Evolutionary conservation across 2,797 vertebrate genomes (phyloP), one percentile per base, ranked within the genome.

Genomic region (Siniperca scherzeri): DNA sequence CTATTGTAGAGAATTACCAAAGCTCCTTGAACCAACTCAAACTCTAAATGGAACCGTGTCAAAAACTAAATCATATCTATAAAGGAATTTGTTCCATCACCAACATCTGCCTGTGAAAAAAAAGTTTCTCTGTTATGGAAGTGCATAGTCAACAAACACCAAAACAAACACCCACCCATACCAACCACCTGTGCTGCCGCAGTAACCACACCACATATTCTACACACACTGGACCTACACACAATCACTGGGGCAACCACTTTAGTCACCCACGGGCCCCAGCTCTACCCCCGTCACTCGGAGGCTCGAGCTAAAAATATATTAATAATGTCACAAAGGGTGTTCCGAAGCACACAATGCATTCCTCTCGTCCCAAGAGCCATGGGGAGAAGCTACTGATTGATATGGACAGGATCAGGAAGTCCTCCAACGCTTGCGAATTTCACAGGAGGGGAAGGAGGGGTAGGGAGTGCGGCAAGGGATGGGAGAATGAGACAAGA

Each of bases 271-370:
- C 84, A n/a, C 55, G 33, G 79, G 84, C 83, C 92, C 82, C 84
- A 66, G 50, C 77, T 56, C 84, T 68, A 76, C 88, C 88, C 76
- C 77, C 69, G 77, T 79, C 73, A 73, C 87, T 89, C 50, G 0
- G 57, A 86, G 89, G 89, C 91, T 91, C 36, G 65, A 70, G 80
- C 90, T 94, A 92, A 95, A 95, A 95, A 94, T 93, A 94, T 92
- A 95, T 95, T 88, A 94, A 95, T 95, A 95, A 93, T 91, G 86
- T 83, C 92, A 94, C 93, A 93, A 95, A 94, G 90, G 92, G 85
- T 91, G 91, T 91, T 93, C 90, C 81, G 73, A 64, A 88, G 83
- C 82, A 82, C 93, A 96, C 95, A 95, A 96, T 94, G 93, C 94
- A 95, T 96, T 96, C 95, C 92, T 92, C 80, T 73, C 82, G 81